Evolutionary conservation across 1,140 invertebrate genomes (phyloP).

Genomic region (Homalodisca vitripennis): DNA sequence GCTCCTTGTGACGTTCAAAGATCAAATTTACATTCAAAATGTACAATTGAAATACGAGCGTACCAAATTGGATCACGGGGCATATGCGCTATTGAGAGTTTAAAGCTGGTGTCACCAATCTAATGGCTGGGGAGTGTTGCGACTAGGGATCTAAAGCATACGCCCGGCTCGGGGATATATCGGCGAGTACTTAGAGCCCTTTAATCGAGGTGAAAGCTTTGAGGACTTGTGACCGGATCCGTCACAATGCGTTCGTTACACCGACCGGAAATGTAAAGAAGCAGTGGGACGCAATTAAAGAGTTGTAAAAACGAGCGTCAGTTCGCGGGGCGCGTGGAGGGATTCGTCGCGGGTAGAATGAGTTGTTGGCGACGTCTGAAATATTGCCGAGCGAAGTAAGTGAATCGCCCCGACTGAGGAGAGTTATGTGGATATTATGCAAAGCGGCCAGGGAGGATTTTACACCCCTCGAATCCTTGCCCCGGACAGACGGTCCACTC

Average conservation of each 20-base stretch:
- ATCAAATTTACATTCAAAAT: too few relatives aligned
- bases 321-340: not conserved
- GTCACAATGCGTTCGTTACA: not conserved
- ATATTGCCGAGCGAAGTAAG: not conserved
- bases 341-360: not conserved
- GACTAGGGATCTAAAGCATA: too few relatives aligned
- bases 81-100: too few relatives aligned
- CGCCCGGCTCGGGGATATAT: not conserved
- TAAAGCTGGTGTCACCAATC: too few relatives aligned
- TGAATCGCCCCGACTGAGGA: not conserved
- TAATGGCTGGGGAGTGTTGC: too few relatives aligned
- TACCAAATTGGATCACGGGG: too few relatives aligned
- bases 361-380: too few relatives aligned
- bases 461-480: too few relatives aligned
- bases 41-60: too few relatives aligned
- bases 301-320: not conserved
- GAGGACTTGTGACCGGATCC: not conserved
- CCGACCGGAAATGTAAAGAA: not conserved
- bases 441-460: too few relatives aligned
- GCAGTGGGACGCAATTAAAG: not conserved
- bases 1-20: too few relatives aligned
- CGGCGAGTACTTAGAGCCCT: not conserved
- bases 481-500: too few relatives aligned
- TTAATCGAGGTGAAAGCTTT: not conserved
- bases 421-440: not conserved